phyloP scores from a whole-genome alignment of 1,140 invertebrate species.

The Drosophila watanabei region DNA sequence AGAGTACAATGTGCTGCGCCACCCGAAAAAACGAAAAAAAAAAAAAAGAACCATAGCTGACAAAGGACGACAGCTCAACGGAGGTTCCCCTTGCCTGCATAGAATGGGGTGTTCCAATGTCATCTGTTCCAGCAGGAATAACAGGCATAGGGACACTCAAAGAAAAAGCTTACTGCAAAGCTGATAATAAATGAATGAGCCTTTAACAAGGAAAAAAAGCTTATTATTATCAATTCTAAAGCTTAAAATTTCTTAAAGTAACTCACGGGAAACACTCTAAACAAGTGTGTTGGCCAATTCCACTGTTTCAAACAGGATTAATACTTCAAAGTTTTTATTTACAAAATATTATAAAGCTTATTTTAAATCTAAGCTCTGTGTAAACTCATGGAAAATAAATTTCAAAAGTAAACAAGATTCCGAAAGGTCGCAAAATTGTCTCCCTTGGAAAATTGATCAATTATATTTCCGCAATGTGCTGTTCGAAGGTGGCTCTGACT shows the following conservation, averaged over 20 bases:
- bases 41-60: conserved; percentile 22
- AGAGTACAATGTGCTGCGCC: conserved; percentile 4
- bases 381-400: background rate
- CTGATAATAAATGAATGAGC: background rate
- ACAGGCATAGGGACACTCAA: background rate
- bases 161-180: background rate
- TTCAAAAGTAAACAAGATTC: background rate
- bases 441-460: conserved; percentile 20
- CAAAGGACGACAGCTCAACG: conserved; percentile 39
- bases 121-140: conserved; percentile 39
- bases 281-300: background rate
- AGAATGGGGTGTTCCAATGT: conserved; percentile 29
- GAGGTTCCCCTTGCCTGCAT: background rate
- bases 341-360: background rate
- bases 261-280: background rate
- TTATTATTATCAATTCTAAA: background rate
- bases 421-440: background rate
- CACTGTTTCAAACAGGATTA: background rate
- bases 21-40: conserved; percentile 27
- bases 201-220: background rate
- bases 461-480: conserved; percentile 12
- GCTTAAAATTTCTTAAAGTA: too few species aligned
- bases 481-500: conserved; percentile 11
- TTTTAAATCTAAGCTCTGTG: background rate
- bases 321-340: background rate